Evolutionary conservation across 2,888 invertebrate genomes (phyloP).

Genomic region (Aleiodes alternator): DNA sequence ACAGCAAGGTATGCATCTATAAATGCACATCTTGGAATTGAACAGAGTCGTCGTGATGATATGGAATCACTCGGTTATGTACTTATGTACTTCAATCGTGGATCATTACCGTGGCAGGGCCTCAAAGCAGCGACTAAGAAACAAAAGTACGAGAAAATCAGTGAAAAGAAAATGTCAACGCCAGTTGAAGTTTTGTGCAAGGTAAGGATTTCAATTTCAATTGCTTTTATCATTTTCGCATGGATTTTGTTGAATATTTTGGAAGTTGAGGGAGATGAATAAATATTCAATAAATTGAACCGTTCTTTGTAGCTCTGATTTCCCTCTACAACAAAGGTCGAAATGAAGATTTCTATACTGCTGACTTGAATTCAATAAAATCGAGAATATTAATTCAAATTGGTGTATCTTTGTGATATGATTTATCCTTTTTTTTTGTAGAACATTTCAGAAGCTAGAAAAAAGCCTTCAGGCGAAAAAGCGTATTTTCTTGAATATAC

Average conservation of each 20-base stretch:
- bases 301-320: not conserved
- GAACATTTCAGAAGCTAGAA: too few species aligned
- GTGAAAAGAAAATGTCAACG: conserved; percentile 99
- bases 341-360: too few species aligned
- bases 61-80: conserved; percentile 99
- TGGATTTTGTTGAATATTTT: not conserved
- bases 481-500: too few species aligned
- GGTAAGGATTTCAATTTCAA: conserved; percentile 75
- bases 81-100: conserved; percentile 98
- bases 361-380: too few species aligned
- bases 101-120: conserved; percentile 98
- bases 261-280: not conserved
- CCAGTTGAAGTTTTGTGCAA: conserved; percentile 98
- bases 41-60: conserved; percentile 98
- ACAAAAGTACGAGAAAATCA: conserved; percentile 99
- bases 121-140: conserved; percentile 98
- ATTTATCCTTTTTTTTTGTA: too few species aligned
- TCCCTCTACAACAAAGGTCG: too few species aligned
- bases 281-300: not conserved
- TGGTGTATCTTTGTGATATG: too few species aligned
- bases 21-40: conserved; percentile 99
- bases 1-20: conserved; percentile 99
- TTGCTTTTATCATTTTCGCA: not conserved
- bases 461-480: too few species aligned
- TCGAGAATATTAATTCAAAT: too few species aligned